Percentiles rank a stretch among this genome's conserved stretches.
Evolutionary conservation across 2,888 invertebrate genomes (phyloP).

Genomic region (Heliconius hortense): DNA sequence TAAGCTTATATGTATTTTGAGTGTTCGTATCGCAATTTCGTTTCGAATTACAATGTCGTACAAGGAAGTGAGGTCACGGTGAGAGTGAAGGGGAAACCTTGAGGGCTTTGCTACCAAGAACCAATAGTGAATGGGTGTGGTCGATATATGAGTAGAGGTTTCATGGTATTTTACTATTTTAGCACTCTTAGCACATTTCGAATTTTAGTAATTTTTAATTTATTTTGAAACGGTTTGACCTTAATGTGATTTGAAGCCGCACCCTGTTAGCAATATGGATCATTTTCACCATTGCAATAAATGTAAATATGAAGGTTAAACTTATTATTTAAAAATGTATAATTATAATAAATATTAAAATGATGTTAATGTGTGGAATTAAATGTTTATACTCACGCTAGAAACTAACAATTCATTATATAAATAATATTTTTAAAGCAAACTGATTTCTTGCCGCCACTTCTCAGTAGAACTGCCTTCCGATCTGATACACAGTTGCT

Average conservation of each 20-base stretch:
- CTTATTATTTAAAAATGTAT: neutral
- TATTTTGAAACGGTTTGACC: neutral
- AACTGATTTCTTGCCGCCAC: neutral
- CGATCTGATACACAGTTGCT: neutral
- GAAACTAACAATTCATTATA: neutral
- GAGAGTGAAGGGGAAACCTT: conserved; percentile 39
- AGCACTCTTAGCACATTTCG: neutral
- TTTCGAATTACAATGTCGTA: conserved; percentile 9
- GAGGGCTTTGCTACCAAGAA: neutral
- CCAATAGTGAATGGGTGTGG: conserved; percentile 14
- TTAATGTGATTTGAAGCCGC: neutral
- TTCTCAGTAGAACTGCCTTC: neutral
- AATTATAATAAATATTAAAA: neutral
- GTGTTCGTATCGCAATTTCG: neutral
- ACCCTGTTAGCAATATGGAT: neutral
- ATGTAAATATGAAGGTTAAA: neutral
- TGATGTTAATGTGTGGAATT: neutral
- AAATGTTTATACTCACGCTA: neutral
- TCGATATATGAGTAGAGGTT: neutral
- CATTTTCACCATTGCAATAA: neutral
- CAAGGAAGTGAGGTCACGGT: conserved; percentile 38
- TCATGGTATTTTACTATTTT: conserved; percentile 1
- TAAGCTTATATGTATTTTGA: neutral
- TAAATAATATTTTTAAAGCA: neutral
- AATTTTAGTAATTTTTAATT: neutral